phyloP scores from a whole-genome alignment of 92 coral and sea anemone genomes.

The Palythoa grandiflora region DNA sequence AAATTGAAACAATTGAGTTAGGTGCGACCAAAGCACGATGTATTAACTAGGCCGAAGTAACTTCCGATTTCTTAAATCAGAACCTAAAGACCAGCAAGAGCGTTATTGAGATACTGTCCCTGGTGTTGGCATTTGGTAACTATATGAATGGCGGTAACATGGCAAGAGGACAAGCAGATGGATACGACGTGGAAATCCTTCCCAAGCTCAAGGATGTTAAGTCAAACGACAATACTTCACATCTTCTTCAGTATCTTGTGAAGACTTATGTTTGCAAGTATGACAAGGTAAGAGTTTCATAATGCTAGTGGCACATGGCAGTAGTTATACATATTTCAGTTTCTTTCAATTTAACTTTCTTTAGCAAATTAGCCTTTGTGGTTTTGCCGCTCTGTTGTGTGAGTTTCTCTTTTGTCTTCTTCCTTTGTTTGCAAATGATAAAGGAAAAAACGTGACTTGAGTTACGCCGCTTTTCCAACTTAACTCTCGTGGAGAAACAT shows the following conservation, averaged over 20 bases:
- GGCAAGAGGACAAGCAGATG: constrained; percentile 93
- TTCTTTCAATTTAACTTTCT: no score
- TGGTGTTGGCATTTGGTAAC: constrained; percentile 87
- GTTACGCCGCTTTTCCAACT: no score
- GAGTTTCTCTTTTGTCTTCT: no score
- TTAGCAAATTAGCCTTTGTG: no score
- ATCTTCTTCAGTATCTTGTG: constrained; percentile 82
- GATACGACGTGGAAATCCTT: constrained; percentile 84
- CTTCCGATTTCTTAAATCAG: constrained; percentile 37
- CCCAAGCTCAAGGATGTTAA: constrained; percentile 91
- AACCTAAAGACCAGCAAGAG: constrained; percentile 73
- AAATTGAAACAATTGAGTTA: no score
- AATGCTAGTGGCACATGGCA: neutral
- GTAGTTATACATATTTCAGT: no score
- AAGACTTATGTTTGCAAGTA: constrained; percentile 69
- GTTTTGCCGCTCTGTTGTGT: no score
- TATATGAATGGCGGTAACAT: constrained; percentile 90
- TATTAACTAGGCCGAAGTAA: neutral
- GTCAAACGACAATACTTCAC: constrained; percentile 80
- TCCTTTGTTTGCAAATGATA: no score
- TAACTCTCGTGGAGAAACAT: no score
- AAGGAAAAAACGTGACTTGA: no score
- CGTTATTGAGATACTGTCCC: constrained; percentile 68
- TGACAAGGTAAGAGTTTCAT: constrained; percentile 67
- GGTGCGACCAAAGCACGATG: no score